These are phyloP conservation scores for Xylophagus ater DNA, from an alignment of 2,888 invertebrate species.

Conservation along the genomic window DNA sequence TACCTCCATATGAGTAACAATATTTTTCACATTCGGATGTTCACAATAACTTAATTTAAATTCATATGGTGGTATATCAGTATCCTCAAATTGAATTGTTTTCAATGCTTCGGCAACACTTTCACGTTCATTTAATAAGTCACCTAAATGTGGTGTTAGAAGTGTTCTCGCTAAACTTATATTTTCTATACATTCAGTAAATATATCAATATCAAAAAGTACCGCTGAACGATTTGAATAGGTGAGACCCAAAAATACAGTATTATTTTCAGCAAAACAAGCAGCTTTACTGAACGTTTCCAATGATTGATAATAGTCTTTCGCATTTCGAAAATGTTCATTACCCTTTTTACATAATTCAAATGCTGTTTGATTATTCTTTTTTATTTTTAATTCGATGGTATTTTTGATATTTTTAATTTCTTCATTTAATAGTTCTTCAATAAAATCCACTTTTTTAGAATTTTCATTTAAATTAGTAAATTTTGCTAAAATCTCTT, in stretches of 20 bases:
- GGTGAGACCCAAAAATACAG: slow-evolving; percentile 47
- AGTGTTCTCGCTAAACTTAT: slow-evolving; percentile 47
- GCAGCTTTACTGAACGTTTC: slow-evolving; percentile 38
- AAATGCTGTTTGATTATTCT: slow-evolving; percentile 36
- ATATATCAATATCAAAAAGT: slow-evolving; percentile 46
- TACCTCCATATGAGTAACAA: slow-evolving; percentile 47
- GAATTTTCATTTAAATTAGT: no score
- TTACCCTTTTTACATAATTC: slow-evolving; percentile 44
- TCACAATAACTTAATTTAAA: slow-evolving; percentile 3
- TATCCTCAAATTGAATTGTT: slow-evolving; percentile 11
- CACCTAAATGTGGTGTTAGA: slow-evolving; percentile 44
- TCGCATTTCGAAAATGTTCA: slow-evolving; percentile 38
- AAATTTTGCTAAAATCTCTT: no score
- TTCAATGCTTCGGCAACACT: slow-evolving; percentile 31
- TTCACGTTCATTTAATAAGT: slow-evolving; percentile 43
- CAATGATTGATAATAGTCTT: slow-evolving; percentile 21
- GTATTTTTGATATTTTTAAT: neutral
- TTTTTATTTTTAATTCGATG: slow-evolving; percentile 26
- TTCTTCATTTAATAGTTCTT: no score
- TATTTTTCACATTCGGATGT: slow-evolving; percentile 42
- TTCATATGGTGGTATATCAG: neutral
- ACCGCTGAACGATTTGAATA: slow-evolving; percentile 60
- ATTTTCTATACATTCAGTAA: slow-evolving; percentile 49
- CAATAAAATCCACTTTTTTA: no score
- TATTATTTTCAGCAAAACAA: slow-evolving; percentile 43